Evolutionary conservation across 2,888 invertebrate genomes (phyloP), one percentile per base, ranked within the genome.

Genomic region (Pristionchus arcanus): DNA sequence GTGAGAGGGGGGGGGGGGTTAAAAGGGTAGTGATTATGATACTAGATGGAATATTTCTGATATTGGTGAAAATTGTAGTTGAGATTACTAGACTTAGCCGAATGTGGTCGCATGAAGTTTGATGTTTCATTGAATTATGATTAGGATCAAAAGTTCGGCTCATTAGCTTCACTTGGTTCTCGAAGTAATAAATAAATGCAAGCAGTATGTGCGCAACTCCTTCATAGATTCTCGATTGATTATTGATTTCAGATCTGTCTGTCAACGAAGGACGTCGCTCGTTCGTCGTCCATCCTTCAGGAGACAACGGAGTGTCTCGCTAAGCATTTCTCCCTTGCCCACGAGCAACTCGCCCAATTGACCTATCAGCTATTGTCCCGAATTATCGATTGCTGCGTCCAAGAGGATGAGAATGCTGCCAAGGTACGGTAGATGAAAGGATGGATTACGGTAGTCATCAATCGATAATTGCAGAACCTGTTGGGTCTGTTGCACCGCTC

Each of bases 271-370:
- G 92, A 92, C 63, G 90, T 91, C 16, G 89, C 91, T 42, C 92
- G 91, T 84, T 92, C 90, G 31, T 63, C 42, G 0, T 63, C 81
- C 42, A 83, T 66, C 49, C 91, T 94, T 25, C 89, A 85, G 37
- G 91, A 91, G n/a, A 92, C 94, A 15, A 86, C 93, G 66, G 91
- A 91, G 16, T 87, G 93, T 1, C 90, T 94, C 63, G 92, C 92
- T 71, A 92, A 92, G 81, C 89, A 93, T 9, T 94, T 94, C 90
- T 92, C 93, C 31, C 87, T 91, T 34, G 92, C 92, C 34, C 92
- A 92, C 55, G 92, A 93, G 77, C 92, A 92, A 71, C 89, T 93
- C 31, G 92, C 92, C 37, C 92, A 92, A 89, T 90, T 93, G 15
- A 91, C 91, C 37, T 92, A 92, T 89, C 92, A 92, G 83, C 88